These are phyloP conservation scores for Chionomys nivalis DNA, from an alignment of 2,113 vertebrate species.

Conservation along the genomic window DNA sequence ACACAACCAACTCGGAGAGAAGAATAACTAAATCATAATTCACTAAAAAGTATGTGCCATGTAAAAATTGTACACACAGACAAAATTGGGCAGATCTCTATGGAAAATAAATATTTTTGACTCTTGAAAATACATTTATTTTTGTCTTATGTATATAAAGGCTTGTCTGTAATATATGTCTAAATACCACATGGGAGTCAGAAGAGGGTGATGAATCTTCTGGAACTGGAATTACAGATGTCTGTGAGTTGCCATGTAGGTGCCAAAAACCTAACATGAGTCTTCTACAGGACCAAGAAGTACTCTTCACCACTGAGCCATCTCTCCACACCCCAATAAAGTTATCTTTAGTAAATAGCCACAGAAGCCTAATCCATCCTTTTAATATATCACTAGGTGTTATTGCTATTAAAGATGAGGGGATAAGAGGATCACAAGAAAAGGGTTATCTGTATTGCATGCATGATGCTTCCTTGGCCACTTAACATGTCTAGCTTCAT, in stretches of 20 bases:
- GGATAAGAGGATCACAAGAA: background rate
- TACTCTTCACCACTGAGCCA: background rate
- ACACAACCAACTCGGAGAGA: background rate
- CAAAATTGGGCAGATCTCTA: background rate
- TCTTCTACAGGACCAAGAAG: background rate
- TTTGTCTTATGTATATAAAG: background rate
- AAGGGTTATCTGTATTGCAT: too few relatives aligned
- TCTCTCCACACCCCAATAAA: background rate
- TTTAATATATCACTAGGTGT: background rate
- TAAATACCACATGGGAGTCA: too few relatives aligned
- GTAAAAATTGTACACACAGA: background rate
- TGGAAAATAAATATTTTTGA: background rate
- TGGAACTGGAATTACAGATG: background rate
- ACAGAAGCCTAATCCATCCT: background rate
- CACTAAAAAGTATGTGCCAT: background rate
- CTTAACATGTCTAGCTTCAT: background rate
- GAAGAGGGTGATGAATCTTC: background rate
- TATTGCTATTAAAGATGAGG: background rate
- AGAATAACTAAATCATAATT: background rate
- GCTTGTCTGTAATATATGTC: background rate
- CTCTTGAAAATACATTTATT: background rate
- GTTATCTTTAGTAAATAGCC: background rate
- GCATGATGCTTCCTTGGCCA: too few relatives aligned
- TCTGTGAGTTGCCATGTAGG: background rate
- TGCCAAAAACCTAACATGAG: background rate